A percentile compares a stretch with the other conserved stretches of the same genome.
These are phyloP conservation scores for Abscondita cerata DNA, from an alignment of 2,888 invertebrate genomes.

Conservation along the genomic window DNA sequence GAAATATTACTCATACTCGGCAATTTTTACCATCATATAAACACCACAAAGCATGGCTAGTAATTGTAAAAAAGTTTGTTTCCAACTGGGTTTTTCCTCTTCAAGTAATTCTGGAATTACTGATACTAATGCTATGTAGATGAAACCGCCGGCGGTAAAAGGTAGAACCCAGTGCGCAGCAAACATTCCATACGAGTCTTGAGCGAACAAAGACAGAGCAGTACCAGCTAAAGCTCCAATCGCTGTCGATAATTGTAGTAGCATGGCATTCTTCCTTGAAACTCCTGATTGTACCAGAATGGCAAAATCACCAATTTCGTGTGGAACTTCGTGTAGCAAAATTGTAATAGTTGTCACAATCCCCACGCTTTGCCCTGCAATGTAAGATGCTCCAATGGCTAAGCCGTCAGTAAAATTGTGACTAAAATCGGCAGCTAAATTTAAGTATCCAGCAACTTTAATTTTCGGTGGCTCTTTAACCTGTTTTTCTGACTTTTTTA, in stretches of 20 bases:
- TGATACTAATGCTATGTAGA: conserved; percentile 99
- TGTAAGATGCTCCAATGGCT: conserved; percentile 97
- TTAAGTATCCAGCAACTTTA: conserved; percentile 91
- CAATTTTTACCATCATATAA: conserved; percentile 94
- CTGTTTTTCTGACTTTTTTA: conserved; percentile 45
- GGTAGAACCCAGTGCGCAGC: conserved; percentile 91
- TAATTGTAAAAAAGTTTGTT: conserved; percentile 92
- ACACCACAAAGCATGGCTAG: conserved; percentile 88
- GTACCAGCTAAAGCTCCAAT: conserved; percentile 95
- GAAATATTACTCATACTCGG: conserved; percentile 69
- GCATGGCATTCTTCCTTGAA: conserved; percentile 91
- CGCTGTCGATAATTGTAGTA: conserved; percentile 92
- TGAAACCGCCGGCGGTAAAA: conserved; percentile 99
- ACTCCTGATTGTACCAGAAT: conserved; percentile 98
- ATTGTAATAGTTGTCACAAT: conserved; percentile 94
- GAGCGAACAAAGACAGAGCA: conserved; percentile 82
- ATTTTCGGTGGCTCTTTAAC: conserved; percentile 59
- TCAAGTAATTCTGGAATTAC: conserved; percentile 97
- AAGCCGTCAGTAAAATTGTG: conserved; percentile 99
- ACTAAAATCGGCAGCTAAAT: conserved; percentile 96
- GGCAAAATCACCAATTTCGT: conserved; percentile 99
- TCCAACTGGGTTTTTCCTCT: conserved; percentile 76
- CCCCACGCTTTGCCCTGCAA: conserved; percentile 88
- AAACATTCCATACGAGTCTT: conserved; percentile 72
- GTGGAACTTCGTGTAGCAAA: conserved; percentile 97